A percentile compares a stretch with the other conserved stretches of the same genome.
Conservation (phyloP, 1,140 invertebrate genomes). For the Eurosta solidaginis region DNA sequence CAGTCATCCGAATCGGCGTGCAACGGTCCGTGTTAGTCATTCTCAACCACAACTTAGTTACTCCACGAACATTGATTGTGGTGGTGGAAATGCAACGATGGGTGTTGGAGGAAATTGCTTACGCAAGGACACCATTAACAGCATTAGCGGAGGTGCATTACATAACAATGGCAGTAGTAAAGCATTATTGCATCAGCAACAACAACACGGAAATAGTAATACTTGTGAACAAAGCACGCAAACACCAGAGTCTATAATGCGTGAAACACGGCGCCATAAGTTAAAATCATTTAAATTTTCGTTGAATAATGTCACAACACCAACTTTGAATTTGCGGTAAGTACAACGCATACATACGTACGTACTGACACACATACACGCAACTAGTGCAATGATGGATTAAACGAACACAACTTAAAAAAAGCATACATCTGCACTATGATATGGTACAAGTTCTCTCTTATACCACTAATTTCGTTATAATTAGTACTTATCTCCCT, state of each 20-base stretch:
- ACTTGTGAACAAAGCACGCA: slow-evolving; percentile 69
- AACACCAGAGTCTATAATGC: slow-evolving; percentile 71
- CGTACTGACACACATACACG: background rate
- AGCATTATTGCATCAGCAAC: slow-evolving; percentile 29
- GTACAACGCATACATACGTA: slow-evolving; percentile 32
- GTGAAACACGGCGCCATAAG: slow-evolving; percentile 69
- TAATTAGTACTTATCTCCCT: background rate
- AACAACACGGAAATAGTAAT: slow-evolving; percentile 33
- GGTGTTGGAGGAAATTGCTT: background rate
- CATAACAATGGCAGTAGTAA: background rate
- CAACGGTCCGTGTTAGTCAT: slow-evolving; percentile 47
- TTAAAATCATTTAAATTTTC: slow-evolving; percentile 70
- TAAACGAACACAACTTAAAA: no score
- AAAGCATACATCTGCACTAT: no score
- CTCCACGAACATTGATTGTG: slow-evolving; percentile 40
- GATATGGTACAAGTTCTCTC: no score
- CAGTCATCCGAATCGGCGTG: slow-evolving; percentile 55
- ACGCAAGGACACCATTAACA: slow-evolving; percentile 17
- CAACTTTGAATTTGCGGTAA: slow-evolving; percentile 67
- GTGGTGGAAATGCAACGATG: background rate
- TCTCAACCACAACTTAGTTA: slow-evolving; percentile 50
- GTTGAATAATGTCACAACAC: slow-evolving; percentile 67
- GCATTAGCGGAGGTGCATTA: slow-evolving; percentile 5
- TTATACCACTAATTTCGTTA: background rate
- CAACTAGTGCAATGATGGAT: background rate